Evolutionary conservation across 2,797 vertebrate genomes (phyloP).

Genomic region (Gambusia yucatana): DNA sequence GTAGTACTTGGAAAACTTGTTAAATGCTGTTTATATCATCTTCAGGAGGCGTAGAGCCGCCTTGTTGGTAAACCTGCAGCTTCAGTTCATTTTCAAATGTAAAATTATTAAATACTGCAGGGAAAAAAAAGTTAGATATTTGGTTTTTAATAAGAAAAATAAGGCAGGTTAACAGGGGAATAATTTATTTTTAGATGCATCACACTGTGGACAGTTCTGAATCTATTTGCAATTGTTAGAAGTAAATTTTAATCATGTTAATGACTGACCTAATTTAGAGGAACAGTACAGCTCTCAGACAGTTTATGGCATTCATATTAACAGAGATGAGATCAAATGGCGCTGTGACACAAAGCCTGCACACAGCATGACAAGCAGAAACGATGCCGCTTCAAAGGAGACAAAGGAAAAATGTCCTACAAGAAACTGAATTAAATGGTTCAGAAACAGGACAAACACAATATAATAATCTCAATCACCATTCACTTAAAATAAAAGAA

Average conservation of each 20-base stretch:
- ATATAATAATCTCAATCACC: too few relatives aligned
- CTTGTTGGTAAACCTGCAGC: neutral
- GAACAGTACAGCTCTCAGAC: too few relatives aligned
- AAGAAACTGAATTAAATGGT: neutral
- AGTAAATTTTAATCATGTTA: neutral
- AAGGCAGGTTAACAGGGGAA: neutral
- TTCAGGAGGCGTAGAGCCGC: too few relatives aligned
- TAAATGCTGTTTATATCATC: neutral
- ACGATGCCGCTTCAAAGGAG: neutral
- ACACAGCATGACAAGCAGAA: neutral
- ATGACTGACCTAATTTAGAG: neutral
- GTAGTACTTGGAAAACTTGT: neutral
- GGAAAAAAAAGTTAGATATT: neutral
- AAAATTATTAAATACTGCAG: neutral
- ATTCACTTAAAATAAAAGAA: too few relatives aligned
- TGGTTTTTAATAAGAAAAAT: neutral
- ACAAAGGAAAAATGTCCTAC: neutral
- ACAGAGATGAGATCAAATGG: neutral
- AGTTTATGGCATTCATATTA: neutral
- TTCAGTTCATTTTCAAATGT: neutral
- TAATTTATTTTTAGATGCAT: neutral
- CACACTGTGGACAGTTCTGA: neutral
- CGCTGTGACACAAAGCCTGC: neutral
- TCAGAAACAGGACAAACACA: neutral
- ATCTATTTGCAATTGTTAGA: neutral